phyloP scores from a whole-genome alignment of 2,113 vertebrate genomes.

The Bubo blakistoni region DNA sequence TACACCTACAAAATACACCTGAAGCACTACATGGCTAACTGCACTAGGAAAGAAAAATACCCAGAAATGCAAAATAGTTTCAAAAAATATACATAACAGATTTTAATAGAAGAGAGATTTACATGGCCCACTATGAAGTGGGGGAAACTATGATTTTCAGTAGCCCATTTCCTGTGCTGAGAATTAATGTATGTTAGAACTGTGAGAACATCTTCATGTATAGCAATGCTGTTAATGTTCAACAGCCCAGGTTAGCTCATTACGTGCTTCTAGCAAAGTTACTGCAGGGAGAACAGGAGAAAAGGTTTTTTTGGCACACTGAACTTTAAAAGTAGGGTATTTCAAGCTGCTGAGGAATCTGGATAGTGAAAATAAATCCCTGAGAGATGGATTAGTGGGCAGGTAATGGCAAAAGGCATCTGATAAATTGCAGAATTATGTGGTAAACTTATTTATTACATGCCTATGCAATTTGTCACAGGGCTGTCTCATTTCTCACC shows the following conservation, averaged over 20 bases:
- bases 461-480: slow-evolving; percentile 17
- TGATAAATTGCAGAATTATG: slow-evolving; percentile 37
- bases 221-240: background rate
- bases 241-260: background rate
- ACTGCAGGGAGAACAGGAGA: background rate
- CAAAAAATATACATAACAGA: background rate
- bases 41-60: background rate
- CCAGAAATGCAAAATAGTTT: background rate
- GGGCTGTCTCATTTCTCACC: slow-evolving; percentile 28
- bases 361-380: slow-evolving; percentile 11
- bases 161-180: background rate
- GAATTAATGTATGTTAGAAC: background rate
- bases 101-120: background rate
- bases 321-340: background rate
- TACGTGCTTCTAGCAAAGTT: background rate
- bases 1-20: background rate
- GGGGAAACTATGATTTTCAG: background rate
- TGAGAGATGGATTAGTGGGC: slow-evolving; percentile 30
- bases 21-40: background rate
- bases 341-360: background rate
- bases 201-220: background rate
- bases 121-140: background rate
- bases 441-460: slow-evolving; percentile 54
- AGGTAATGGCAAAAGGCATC: slow-evolving; percentile 38
- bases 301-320: background rate